phyloP scores from a whole-genome alignment of 2,888 invertebrate genomes.

The Eledone cirrhosa region DNA sequence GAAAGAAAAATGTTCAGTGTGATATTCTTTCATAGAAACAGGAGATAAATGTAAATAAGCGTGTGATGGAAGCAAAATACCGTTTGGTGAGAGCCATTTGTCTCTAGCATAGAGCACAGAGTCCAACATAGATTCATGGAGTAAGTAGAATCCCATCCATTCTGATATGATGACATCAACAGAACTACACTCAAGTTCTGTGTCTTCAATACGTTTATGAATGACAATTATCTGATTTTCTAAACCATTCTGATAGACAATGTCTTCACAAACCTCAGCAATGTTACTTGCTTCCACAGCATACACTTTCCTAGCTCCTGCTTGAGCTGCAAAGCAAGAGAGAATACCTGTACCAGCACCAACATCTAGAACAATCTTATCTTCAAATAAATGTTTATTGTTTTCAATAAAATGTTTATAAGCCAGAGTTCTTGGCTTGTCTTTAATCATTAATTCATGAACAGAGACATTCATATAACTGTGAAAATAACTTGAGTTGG shows the following conservation, averaged over 20 bases:
- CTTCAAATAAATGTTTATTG: conserved; percentile 56
- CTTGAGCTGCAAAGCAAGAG: conserved; percentile 62
- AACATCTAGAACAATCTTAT: conserved; percentile 70
- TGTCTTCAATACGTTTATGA: conserved; percentile 56
- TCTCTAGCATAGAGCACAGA: conserved; percentile 63
- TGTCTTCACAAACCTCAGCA: conserved; percentile 51
- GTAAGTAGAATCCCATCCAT: conserved; percentile 67
- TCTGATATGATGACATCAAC: conserved; percentile 65
- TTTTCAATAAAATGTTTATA: conserved; percentile 61
- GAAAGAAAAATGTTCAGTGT: conserved; percentile 53
- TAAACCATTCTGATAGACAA: conserved; percentile 57
- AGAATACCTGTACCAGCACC: conserved; percentile 65
- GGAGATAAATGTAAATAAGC: conserved; percentile 59
- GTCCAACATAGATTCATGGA: conserved; percentile 65
- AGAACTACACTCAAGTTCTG: conserved; percentile 51
- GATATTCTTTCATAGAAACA: conserved; percentile 56
- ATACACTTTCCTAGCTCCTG: conserved; percentile 63
- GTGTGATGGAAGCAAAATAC: conserved; percentile 59
- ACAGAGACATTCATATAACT: conserved; percentile 60
- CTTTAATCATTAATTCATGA: conserved; percentile 64
- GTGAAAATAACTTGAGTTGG: conserved; percentile 47
- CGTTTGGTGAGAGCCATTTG: conserved; percentile 55
- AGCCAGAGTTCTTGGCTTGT: conserved; percentile 61
- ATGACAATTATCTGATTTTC: conserved; percentile 56
- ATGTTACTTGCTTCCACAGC: conserved; percentile 63